Conservation (phyloP, 2,113 vertebrate species). For the Jaculus jaculus region DNA sequence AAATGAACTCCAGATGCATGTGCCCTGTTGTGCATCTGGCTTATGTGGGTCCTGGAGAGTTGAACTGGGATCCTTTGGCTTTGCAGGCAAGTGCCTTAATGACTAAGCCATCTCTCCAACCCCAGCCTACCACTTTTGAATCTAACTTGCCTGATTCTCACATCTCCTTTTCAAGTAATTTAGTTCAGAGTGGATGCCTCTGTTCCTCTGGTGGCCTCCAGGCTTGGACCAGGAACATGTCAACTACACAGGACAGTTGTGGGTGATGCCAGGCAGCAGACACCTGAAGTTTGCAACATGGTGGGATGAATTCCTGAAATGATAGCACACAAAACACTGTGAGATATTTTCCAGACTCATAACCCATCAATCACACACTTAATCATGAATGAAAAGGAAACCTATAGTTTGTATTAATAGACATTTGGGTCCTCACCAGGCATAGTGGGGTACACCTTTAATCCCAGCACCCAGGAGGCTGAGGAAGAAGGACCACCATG, state of each 20-base stretch:
- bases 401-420: not conserved
- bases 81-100: no score
- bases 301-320: not conserved
- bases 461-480: no score
- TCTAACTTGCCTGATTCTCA: not conserved
- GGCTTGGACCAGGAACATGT: not conserved
- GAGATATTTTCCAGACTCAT: not conserved
- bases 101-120: no score
- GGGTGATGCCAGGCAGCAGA: not conserved
- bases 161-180: not conserved
- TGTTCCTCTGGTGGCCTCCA: not conserved
- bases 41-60: no score
- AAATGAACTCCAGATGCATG: no score
- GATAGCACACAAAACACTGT: not conserved
- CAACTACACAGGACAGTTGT: not conserved
- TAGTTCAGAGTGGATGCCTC: not conserved
- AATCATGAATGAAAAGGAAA: not conserved
- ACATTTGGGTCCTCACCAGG: not conserved
- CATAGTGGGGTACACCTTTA: no score
- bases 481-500: no score
- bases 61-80: no score
- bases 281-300: not conserved
- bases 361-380: not conserved
- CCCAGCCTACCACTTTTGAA: not conserved
- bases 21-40: no score